Base-by-base conservation (phyloP, 1,140 invertebrate genomes). In the Drosophila orena region DNA sequence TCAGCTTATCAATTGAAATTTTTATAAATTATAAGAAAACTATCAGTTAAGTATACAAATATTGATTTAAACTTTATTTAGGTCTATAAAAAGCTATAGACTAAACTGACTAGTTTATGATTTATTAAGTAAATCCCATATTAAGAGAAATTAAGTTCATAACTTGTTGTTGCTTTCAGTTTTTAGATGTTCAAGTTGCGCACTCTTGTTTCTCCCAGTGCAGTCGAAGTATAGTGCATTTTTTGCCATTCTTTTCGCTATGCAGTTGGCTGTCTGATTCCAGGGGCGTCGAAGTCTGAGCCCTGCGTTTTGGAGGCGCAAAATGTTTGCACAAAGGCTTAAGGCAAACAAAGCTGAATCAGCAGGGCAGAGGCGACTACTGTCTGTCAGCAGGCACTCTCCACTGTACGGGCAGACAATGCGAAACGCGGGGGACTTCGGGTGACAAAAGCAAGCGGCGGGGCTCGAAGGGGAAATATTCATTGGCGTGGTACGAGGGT, bases 241-340 rank as follows among this genome's bases (percentile, higher is more conserved):
- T 88, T 76, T 76, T 47, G 62, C 4, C 20, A 46, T 35, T 3
- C 56, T 53, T 53, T 64, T 86, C 71, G 56, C 65, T 83, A 70
- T 84, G 79, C 84, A 88, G 84, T 61, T 68, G 70, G 27, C 55
- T 57, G 47, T 44, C 43, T 79, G 69, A 54, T 46, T 54, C 46
- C 50, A 43, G 49, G 35, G 43, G 37, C 49, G 46, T 30, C 46
- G 27, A 17, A 54, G 49, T 60, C 53, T 49, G 40, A 38, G 54
- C 44, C 52, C 64, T 52, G n/a, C 40, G 47, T 53, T 65, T 73
- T 83, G 59, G 64, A 88, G 79, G 84, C 69, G 76, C 79, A 85
- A 90, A 90, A 90, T 90, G 81, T 90, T 85, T 90, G 86, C 88
- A 88, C 86, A 90, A 90, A 86, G 86, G 86, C 86, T 90, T 90